These are phyloP conservation scores for Propithecus perrieri DNA, from an alignment of 2,797 vertebrate genomes.

Conservation along the genomic window DNA sequence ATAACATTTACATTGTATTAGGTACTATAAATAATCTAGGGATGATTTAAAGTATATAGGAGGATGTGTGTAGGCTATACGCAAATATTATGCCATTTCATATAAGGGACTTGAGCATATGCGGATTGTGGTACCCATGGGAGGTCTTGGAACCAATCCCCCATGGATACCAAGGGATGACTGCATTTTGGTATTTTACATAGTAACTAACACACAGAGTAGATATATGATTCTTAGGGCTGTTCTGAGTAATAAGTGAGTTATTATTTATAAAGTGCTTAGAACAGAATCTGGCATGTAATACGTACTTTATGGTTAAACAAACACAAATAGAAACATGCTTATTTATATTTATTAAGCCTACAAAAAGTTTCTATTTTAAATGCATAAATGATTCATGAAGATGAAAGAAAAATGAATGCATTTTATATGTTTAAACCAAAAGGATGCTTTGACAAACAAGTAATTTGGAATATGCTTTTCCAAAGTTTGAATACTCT, in stretches of 20 bases:
- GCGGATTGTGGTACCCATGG: neutral
- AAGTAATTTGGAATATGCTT: neutral
- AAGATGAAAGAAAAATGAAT: constrained; percentile 49
- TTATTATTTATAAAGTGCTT: constrained; percentile 35
- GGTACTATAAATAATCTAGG: neutral
- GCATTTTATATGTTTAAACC: neutral
- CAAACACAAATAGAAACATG: neutral
- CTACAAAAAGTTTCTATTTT: constrained; percentile 41
- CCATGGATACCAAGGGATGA: neutral
- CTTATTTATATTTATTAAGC: constrained; percentile 47
- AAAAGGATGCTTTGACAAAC: neutral
- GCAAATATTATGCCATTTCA: neutral
- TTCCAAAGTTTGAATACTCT: constrained; percentile 21
- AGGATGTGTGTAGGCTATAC: neutral
- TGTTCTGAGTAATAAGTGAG: neutral
- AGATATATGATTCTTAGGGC: neutral
- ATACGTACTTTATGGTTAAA: neutral
- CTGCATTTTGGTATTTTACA: neutral
- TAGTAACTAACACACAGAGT: neutral
- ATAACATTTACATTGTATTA: neutral
- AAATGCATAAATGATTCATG: constrained; percentile 18
- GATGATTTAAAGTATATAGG: neutral
- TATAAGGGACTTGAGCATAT: neutral
- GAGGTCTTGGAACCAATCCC: neutral
- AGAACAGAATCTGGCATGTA: neutral